Evolutionary conservation across 2,888 invertebrate genomes (phyloP), one percentile per base, ranked within the genome.

Genomic region (Anoplius nigerrimus): DNA sequence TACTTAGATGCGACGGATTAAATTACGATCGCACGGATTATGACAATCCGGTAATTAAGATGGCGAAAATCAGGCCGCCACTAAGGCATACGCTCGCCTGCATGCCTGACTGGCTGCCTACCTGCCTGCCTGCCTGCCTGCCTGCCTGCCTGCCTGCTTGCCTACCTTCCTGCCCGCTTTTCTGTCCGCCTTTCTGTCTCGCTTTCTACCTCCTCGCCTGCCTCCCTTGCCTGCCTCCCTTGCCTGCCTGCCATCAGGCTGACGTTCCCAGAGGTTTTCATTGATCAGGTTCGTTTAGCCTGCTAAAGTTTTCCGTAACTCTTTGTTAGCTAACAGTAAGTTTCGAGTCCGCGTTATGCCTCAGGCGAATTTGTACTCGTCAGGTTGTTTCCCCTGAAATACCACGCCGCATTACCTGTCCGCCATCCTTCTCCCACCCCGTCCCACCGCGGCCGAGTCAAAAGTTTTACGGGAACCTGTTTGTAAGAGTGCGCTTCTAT

Each of bases 311-410:
- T 58, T 62, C 20, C 52, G 8, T 52, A 66, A 69, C 63, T 73
- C 66, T 76, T 69, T 67, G 67, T 68, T 68, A 67, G 68, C 58
- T 51, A 66, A 66, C 57, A 57, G 61, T 67, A 56, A 73, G 71
- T 71, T 75, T 63, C 34, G 22, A 60, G 68, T 45, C 54, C 21
- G 46, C 43, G 24, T 20, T 62, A 24, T 55, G 63, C 66, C 62
- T 42, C 61, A 24, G 65, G 69, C 69, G 56, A 62, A 69, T 79
- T 70, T 63, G 73, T 66, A 64, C 65, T 76, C 60, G 54, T 74
- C 71, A 61, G 52, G 34, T 54, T 45, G 57, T 43, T 61, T 48
- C 61, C 62, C 34, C 42, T 60, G 63, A 69, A 66, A 66, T 79
- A 68, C 66, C 48, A 45, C 58, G 54, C 48, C 22, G 34, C 43